Evolutionary conservation across 1,140 invertebrate species (phyloP).

Genomic region (Vanessa tameamea): DNA sequence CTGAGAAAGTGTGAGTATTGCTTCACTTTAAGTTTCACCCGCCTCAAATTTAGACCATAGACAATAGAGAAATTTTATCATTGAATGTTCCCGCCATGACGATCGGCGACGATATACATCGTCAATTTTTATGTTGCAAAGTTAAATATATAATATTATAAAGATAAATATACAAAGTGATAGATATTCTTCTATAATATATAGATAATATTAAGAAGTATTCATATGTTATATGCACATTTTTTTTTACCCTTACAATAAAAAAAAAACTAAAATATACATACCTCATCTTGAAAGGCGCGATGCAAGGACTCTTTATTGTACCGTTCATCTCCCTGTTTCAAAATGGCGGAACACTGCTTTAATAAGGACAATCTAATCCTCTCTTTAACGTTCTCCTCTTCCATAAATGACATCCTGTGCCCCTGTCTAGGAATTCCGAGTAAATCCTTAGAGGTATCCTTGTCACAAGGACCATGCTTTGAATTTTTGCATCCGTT

Average conservation of each 20-base stretch:
- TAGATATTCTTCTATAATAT: too few relatives aligned
- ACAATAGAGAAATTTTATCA: too few relatives aligned
- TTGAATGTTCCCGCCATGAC: too few relatives aligned
- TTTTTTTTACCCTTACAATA: not conserved
- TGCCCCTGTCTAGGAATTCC: conserved; percentile 54
- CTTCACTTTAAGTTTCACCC: too few relatives aligned
- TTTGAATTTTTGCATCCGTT: conserved; percentile 1
- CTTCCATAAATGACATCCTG: conserved; percentile 84
- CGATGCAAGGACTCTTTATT: conserved; percentile 83
- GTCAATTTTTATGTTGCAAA: too few relatives aligned
- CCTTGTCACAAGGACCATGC: not conserved
- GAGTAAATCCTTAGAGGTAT: conserved; percentile 17
- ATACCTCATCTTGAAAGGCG: conserved; percentile 85
- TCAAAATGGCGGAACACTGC: conserved; percentile 84
- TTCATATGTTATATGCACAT: too few relatives aligned
- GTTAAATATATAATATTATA: too few relatives aligned
- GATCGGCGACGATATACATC: too few relatives aligned
- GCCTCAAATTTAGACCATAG: too few relatives aligned
- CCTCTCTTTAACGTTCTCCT: conserved; percentile 83
- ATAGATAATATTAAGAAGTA: too few relatives aligned
- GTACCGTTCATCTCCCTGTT: conserved; percentile 81
- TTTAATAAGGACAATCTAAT: conserved; percentile 81
- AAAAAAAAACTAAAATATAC: conserved; percentile 29
- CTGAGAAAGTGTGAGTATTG: too few relatives aligned
- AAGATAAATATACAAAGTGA: too few relatives aligned